Conservation (phyloP, 2,797 vertebrate species). For the Sitta carolinensis region DNA sequence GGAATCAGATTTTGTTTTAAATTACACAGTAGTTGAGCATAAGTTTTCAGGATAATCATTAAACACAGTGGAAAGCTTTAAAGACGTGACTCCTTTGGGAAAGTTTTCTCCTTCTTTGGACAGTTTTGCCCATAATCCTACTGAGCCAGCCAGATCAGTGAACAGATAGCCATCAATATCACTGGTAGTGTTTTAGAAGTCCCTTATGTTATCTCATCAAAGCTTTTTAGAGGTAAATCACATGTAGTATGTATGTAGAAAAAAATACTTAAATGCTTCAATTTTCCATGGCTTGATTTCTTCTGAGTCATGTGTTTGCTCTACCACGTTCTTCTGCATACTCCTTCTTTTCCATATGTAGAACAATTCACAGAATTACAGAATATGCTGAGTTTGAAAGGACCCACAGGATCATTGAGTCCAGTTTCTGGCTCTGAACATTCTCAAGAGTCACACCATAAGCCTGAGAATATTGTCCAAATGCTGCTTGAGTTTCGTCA, state of each 20-base stretch:
- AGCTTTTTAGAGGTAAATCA: background rate
- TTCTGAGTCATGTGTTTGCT: background rate
- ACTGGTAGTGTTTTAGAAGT: background rate
- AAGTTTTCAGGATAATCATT: background rate
- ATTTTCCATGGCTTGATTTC: background rate
- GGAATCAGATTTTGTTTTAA: background rate
- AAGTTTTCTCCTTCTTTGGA: background rate
- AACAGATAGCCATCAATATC: background rate
- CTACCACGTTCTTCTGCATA: background rate
- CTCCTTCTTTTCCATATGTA: background rate
- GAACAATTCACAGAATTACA: background rate
- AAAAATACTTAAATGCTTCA: background rate
- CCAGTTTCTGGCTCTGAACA: background rate
- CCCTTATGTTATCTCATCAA: background rate
- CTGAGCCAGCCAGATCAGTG: background rate
- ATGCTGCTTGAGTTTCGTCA: background rate
- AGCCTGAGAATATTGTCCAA: background rate
- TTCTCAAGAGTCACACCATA: background rate
- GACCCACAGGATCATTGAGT: fast-evolving
- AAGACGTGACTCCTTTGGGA: background rate
- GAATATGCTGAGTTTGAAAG: background rate
- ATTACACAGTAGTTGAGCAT: background rate
- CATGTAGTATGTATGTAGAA: background rate
- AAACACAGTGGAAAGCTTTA: background rate
- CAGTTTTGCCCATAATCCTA: background rate